phyloP scores from a whole-genome alignment of 2,888 invertebrate species.

The Hydriomena furcata region DNA sequence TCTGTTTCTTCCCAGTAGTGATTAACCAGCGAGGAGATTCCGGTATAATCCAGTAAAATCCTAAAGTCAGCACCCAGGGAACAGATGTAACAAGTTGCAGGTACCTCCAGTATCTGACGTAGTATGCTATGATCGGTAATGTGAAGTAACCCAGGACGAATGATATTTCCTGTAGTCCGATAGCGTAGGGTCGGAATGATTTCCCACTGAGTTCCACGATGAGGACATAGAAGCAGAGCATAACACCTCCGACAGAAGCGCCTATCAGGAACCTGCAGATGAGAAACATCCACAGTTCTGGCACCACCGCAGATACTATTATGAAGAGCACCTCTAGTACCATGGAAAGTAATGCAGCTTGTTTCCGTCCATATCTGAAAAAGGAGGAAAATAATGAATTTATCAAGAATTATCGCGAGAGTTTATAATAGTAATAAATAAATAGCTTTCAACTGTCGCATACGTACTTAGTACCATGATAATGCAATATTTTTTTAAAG shows the following conservation, averaged over 20 bases:
- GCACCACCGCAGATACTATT: constrained; percentile 77
- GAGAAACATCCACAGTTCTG: constrained; percentile 84
- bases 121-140: constrained; percentile 84
- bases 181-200: constrained; percentile 78
- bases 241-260: constrained; percentile 85
- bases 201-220: constrained; percentile 85
- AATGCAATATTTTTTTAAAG: too few relatives aligned
- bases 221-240: constrained; percentile 86
- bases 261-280: constrained; percentile 83
- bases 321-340: constrained; percentile 82
- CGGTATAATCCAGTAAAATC: constrained; percentile 87
- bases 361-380: constrained; percentile 86
- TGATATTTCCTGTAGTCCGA: constrained; percentile 81
- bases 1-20: constrained; percentile 85
- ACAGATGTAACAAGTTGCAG: constrained; percentile 82
- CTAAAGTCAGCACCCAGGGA: constrained; percentile 79
- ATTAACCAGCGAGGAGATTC: constrained; percentile 92
- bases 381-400: too few relatives aligned
- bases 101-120: constrained; percentile 83
- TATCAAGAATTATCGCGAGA: too few relatives aligned
- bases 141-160: constrained; percentile 81
- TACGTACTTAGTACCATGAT: too few relatives aligned
- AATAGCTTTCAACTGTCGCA: too few relatives aligned
- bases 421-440: too few relatives aligned
- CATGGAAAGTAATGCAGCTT: constrained; percentile 83